Percentiles rank a stretch among this genome's conserved stretches.
Conservation (phyloP, 2,797 vertebrate genomes). For the Petrocephalus sullivani region DNA sequence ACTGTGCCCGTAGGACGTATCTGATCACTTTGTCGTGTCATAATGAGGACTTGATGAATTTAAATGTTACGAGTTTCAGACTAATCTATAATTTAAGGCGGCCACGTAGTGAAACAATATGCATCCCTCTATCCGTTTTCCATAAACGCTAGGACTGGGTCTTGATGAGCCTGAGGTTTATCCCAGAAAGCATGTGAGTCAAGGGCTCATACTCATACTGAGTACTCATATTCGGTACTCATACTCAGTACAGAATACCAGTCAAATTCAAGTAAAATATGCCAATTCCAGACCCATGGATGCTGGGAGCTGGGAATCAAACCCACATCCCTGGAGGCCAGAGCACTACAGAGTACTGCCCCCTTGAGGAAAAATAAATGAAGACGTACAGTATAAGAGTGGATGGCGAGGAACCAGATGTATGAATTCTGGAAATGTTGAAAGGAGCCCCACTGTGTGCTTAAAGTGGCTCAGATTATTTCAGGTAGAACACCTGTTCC, state of each 20-base stretch:
- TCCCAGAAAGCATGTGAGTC: not conserved
- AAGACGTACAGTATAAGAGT: not conserved
- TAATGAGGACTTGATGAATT: constrained; percentile 13
- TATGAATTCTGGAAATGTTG: not conserved
- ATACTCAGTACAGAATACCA: not conserved
- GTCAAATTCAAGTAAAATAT: not conserved
- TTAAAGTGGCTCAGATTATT: not conserved
- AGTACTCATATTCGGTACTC: not conserved
- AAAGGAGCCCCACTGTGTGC: not conserved
- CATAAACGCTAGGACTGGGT: not conserved
- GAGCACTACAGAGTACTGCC: not conserved
- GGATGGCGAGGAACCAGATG: not conserved
- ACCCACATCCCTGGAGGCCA: not conserved
- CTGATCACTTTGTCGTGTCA: constrained; percentile 16
- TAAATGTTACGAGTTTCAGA: not conserved
- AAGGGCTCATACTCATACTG: not conserved
- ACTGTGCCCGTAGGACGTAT: constrained; percentile 4
- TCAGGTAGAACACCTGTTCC: not conserved
- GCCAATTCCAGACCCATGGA: not conserved
- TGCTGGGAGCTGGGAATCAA: not conserved
- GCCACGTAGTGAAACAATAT: not conserved
- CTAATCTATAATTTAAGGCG: not conserved
- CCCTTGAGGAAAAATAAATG: not conserved
- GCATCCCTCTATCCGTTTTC: not conserved
- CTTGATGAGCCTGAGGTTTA: not conserved